Percentiles rank a stretch among this genome's conserved stretches.
phyloP scores from a whole-genome alignment of 1,140 invertebrate genomes.

The Eubasilissa regina region DNA sequence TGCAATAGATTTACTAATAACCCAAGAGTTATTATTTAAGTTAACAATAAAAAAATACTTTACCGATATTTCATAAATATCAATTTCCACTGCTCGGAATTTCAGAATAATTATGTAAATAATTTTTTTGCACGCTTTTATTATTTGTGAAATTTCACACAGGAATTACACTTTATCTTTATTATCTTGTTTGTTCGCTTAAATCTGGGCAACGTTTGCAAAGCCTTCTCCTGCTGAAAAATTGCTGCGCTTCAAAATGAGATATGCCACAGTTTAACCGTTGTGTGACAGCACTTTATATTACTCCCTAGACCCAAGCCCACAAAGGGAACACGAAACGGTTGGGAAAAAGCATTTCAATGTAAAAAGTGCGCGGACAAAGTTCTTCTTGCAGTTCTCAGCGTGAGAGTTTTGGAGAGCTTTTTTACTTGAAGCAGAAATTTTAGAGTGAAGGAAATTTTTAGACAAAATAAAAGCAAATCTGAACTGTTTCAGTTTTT shows the following conservation, averaged over 20 bases:
- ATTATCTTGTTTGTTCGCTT: constrained; percentile 26
- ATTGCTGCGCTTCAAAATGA: constrained; percentile 38
- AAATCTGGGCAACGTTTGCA: constrained; percentile 22
- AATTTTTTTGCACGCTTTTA: too few species aligned
- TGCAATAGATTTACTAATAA: too few species aligned
- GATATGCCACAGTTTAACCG: constrained; percentile 41
- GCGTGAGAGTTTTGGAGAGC: background rate
- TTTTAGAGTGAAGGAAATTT: background rate
- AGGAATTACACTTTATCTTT: constrained; percentile 1
- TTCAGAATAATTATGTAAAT: too few species aligned
- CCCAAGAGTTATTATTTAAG: too few species aligned
- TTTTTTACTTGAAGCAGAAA: background rate
- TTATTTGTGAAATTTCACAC: too few species aligned
- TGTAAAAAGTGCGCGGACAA: background rate
- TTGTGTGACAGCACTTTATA: constrained; percentile 25
- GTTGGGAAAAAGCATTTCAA: background rate
- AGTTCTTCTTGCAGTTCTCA: background rate
- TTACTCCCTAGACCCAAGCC: constrained; percentile 14
- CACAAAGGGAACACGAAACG: background rate
- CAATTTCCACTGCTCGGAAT: too few species aligned
- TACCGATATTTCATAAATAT: too few species aligned
- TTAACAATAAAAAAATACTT: too few species aligned
- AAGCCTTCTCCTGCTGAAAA: constrained; percentile 23
- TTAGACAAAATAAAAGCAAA: background rate
- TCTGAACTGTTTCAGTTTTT: background rate